Evolutionary conservation across 2,888 invertebrate species (phyloP).

Genomic region (Ecdyonurus torrentis): DNA sequence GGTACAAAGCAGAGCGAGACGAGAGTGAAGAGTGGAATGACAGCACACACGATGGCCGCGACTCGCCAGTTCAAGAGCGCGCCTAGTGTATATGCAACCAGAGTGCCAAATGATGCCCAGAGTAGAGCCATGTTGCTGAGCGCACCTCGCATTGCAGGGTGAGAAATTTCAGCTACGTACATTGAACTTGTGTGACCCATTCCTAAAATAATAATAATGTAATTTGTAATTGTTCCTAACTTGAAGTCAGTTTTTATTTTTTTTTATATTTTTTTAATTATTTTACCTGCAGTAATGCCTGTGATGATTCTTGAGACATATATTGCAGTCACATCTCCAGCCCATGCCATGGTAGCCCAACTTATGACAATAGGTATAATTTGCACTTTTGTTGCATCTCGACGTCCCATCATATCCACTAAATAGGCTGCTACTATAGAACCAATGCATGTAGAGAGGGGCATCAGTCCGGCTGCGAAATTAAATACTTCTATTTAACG

Average conservation of each 20-base stretch:
- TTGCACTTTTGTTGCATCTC: background rate
- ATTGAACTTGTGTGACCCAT: slow-evolving; percentile 30
- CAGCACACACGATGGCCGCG: slow-evolving; percentile 10
- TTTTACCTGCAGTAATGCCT: background rate
- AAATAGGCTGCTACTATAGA: background rate
- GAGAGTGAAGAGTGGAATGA: slow-evolving; percentile 12
- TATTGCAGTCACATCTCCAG: background rate
- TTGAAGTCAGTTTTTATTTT: too few species aligned
- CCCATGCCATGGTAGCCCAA: background rate
- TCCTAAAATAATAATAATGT: background rate
- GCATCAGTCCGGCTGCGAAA: background rate
- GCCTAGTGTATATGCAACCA: slow-evolving; percentile 34
- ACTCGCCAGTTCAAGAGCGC: slow-evolving; percentile 22
- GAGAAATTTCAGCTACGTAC: slow-evolving; percentile 40
- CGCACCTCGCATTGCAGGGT: slow-evolving; percentile 43
- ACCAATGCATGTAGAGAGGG: background rate
- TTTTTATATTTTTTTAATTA: background rate
- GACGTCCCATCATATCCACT: background rate
- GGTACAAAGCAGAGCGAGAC: slow-evolving; percentile 28
- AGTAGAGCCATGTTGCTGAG: slow-evolving; percentile 40
- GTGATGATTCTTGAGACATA: background rate
- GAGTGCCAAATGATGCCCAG: slow-evolving; percentile 40
- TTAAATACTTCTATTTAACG: too few species aligned
- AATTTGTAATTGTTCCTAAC: too few species aligned
- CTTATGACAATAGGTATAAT: background rate